phyloP scores from a whole-genome alignment of 2,797 vertebrate genomes.

The Rhyacichthys aspro region DNA sequence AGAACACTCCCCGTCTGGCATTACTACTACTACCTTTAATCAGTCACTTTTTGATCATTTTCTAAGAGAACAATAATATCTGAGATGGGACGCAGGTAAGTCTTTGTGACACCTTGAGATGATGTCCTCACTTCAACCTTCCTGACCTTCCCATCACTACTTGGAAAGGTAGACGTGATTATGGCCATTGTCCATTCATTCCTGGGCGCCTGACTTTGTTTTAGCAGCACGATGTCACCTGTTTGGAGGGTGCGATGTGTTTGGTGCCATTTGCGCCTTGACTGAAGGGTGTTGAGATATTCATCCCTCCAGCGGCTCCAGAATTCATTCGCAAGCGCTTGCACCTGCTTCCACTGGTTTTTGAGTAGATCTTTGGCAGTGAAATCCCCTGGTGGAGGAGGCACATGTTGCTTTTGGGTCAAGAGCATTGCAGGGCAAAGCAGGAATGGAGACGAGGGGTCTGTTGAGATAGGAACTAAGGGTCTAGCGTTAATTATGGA shows the following conservation, averaged over 20 bases:
- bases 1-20: constrained; percentile 14
- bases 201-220: not conserved
- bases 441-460: not conserved
- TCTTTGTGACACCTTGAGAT: not conserved
- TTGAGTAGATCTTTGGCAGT: not conserved
- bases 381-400: not conserved
- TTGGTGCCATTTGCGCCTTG: constrained; percentile 1
- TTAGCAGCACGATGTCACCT: constrained; percentile 7
- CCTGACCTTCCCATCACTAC: constrained; percentile 4
- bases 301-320: constrained; percentile 9
- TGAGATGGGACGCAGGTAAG: constrained; percentile 2
- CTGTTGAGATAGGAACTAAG: not conserved
- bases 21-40: constrained; percentile 3
- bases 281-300: not conserved
- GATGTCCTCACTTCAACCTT: constrained; percentile 6
- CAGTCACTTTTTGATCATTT: not conserved
- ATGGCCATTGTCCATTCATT: constrained; percentile 15
- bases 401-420: constrained; percentile 5
- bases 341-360: constrained; percentile 8
- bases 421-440: constrained; percentile 7
- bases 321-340: constrained; percentile 3
- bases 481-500: not conserved
- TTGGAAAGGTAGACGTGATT: constrained; percentile 1
- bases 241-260: not conserved
- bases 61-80: not conserved